These are phyloP conservation scores for Desoria tigrina DNA, from an alignment of 2,888 invertebrate species.

Conservation along the genomic window DNA sequence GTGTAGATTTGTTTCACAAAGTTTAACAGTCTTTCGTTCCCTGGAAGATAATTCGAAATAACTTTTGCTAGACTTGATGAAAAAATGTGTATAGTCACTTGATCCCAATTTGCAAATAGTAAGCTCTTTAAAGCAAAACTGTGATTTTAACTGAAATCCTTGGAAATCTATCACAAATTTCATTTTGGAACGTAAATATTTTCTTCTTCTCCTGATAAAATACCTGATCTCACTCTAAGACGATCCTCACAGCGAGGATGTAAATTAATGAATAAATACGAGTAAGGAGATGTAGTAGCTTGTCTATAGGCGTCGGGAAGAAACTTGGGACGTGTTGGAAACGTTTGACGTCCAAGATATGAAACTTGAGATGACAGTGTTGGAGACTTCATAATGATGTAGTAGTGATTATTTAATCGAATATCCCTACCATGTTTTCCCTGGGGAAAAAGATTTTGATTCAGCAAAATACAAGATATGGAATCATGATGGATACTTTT, in stretches of 20 bases:
- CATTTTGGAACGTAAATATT: conserved; percentile 29
- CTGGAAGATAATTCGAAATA: not conserved
- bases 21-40: conserved; percentile 15
- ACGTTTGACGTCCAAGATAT: conserved; percentile 10
- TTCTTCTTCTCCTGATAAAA: conserved; percentile 21
- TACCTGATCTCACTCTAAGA: conserved; percentile 25
- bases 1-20: conserved; percentile 27
- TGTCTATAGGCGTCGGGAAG: conserved; percentile 33
- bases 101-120: not conserved
- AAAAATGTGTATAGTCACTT: too few species aligned
- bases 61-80: conserved; percentile 19
- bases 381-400: conserved; percentile 12
- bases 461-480: conserved; percentile 17
- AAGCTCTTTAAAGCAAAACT: conserved; percentile 30
- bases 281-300: conserved; percentile 31
- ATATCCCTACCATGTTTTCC: conserved; percentile 24
- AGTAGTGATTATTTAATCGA: conserved; percentile 19
- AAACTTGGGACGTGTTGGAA: conserved; percentile 13
- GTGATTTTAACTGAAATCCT: conserved; percentile 21
- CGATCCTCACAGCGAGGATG: conserved; percentile 33
- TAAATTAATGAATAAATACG: conserved; percentile 33
- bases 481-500: conserved; percentile 19
- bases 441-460: conserved; percentile 22
- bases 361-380: conserved; percentile 18
- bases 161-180: conserved; percentile 31